Percentiles rank a stretch among this genome's conserved stretches.
Evolutionary conservation across 2,888 invertebrate genomes (phyloP).

Genomic region (Drosophila helvetica): DNA sequence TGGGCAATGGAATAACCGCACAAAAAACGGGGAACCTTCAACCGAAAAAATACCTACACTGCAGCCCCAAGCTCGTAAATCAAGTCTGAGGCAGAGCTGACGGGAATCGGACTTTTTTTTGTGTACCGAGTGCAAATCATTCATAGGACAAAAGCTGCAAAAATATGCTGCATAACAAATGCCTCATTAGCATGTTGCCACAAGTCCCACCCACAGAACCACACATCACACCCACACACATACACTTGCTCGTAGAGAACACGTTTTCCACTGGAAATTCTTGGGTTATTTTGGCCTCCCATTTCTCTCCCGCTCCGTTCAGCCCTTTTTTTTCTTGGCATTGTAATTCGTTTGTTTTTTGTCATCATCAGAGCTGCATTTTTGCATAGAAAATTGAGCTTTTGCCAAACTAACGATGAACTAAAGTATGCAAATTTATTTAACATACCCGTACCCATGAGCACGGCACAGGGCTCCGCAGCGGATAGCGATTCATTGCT

Average conservation of each 20-base stretch:
- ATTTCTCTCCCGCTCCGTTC: not conserved
- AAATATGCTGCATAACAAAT: conserved; percentile 67
- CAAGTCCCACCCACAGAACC: conserved; percentile 8
- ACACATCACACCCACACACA: conserved; percentile 15
- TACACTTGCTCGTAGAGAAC: conserved; percentile 33
- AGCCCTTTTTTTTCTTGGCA: conserved; percentile 30
- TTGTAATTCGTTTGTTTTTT: conserved; percentile 70
- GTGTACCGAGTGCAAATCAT: conserved; percentile 52
- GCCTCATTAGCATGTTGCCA: conserved; percentile 68
- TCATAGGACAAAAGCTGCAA: conserved; percentile 53
- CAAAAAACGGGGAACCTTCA: conserved; percentile 16
- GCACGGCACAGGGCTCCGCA: not conserved
- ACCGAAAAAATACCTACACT: conserved; percentile 27
- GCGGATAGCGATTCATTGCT: conserved; percentile 11
- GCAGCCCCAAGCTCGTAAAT: conserved; percentile 62
- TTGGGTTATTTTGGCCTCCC: not conserved
- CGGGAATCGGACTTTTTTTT: conserved; percentile 21
- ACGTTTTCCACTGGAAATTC: not conserved
- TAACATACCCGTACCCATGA: conserved; percentile 62
- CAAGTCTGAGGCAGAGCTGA: conserved; percentile 49
- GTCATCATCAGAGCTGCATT: conserved; percentile 69
- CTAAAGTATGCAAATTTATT: conserved; percentile 77
- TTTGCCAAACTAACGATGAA: conserved; percentile 80
- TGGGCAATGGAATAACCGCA: conserved; percentile 1
- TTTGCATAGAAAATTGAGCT: conserved; percentile 77